phyloP scores from a whole-genome alignment of 1,140 invertebrate genomes.

The Phocides pigmalion region DNA sequence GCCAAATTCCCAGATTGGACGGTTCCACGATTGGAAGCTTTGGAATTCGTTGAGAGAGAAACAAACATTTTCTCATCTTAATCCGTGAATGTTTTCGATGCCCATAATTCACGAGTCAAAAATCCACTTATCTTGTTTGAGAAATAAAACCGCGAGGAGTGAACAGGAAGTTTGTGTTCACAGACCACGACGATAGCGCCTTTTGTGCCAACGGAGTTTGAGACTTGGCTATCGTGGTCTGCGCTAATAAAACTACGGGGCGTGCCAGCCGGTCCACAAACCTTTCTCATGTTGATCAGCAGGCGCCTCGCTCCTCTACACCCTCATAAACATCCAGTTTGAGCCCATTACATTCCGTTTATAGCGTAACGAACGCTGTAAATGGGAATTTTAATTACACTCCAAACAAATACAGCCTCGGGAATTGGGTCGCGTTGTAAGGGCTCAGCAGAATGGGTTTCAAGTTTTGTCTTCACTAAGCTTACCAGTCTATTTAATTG shows the following conservation, averaged over 20 bases:
- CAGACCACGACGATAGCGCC: conserved; percentile 20
- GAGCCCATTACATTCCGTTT: conserved; percentile 37
- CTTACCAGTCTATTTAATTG: neutral
- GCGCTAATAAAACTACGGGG: conserved; percentile 61
- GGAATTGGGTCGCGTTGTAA: conserved; percentile 45
- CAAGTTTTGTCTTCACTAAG: conserved; percentile 11
- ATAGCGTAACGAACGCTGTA: conserved; percentile 39
- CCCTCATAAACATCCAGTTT: conserved; percentile 21
- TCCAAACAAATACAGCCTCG: conserved; percentile 42
- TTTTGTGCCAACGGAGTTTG: conserved; percentile 27
- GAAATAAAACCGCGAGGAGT: conserved; percentile 5
- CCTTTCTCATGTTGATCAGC: conserved; percentile 65
- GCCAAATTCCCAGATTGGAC: conserved; percentile 24
- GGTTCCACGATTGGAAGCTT: neutral
- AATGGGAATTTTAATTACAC: conserved; percentile 51
- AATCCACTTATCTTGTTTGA: conserved; percentile 13
- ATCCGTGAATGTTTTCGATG: neutral
- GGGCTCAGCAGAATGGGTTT: neutral
- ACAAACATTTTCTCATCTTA: conserved; percentile 17
- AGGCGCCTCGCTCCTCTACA: conserved; percentile 17
- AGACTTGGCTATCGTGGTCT: conserved; percentile 10
- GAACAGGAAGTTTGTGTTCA: conserved; percentile 15
- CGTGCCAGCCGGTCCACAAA: conserved; percentile 40
- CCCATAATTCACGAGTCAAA: conserved; percentile 10
- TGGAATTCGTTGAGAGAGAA: neutral